phyloP scores from a whole-genome alignment of 2,113 vertebrate genomes.

The Chloebia gouldiae region DNA sequence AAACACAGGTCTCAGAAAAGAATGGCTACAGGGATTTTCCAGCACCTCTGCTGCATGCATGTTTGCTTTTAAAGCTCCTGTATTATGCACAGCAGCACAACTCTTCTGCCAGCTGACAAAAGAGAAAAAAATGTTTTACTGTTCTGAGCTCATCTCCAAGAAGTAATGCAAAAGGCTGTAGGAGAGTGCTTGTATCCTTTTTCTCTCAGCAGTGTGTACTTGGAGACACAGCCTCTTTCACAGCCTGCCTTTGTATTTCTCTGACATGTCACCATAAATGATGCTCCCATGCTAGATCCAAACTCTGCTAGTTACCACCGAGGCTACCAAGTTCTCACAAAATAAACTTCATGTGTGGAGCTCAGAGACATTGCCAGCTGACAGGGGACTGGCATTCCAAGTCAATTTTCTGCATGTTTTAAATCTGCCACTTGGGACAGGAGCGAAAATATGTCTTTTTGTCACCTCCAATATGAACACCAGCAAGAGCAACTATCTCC shows the following conservation, averaged over 20 bases:
- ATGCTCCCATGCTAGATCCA: neutral
- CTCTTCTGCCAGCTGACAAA: neutral
- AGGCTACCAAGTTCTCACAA: neutral
- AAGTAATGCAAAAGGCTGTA: neutral
- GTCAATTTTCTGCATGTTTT: neutral
- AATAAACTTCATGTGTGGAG: neutral
- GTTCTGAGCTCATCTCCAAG: neutral
- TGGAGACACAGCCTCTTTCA: neutral
- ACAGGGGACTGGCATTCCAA: neutral
- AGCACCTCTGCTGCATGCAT: neutral
- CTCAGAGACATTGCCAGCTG: neutral
- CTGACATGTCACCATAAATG: neutral
- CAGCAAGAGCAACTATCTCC: neutral
- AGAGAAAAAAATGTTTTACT: neutral
- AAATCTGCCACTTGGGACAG: neutral
- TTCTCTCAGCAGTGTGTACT: neutral
- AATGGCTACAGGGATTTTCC: slow-evolving; percentile 23
- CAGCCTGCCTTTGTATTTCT: neutral
- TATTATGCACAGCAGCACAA: slow-evolving; percentile 2
- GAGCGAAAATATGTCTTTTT: neutral
- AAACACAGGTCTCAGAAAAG: neutral
- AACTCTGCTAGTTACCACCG: neutral
- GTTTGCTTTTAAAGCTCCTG: slow-evolving; percentile 32
- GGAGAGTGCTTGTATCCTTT: neutral
- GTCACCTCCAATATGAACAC: neutral